Evolutionary conservation across 2,888 invertebrate species (phyloP), one percentile per base, ranked within the genome.

Genomic region (Andricus curvator): DNA sequence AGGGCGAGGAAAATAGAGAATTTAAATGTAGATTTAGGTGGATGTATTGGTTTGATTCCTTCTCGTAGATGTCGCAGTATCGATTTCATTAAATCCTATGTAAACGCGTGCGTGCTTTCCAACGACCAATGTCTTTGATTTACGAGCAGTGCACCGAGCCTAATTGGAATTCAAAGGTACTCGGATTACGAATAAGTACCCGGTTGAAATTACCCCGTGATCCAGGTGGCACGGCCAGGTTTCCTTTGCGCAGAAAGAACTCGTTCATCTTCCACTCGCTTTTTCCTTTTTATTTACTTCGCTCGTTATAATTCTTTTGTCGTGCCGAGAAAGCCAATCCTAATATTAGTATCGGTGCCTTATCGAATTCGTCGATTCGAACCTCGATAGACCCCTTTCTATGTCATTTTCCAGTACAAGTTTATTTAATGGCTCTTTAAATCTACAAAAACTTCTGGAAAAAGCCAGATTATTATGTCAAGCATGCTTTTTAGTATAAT

Each of bases 121-220:
- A 77, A 62, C 78, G 64, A 33, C 66, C 41, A 67, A 11, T 77
- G 68, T 37, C 80, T 81, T 82, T 82, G 83, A 82, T 80, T 83
- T 82, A 84, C 70, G 78, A 80, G 70, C 78, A 76, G 65, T 80
- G 62, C 68, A 48, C 68, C 48, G 48, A 66, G 48, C 83, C 86
- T 86, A 86, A 86, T 85, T 86, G 86, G 85, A 86, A 86, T 86
- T 86, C 82, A 85, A 85, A 85, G 79, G 84, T 80, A 78, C 56
- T 44, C 67, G 66, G 60, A 41, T 62, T 62, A 62, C 78, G 65
- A 78, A 41, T 65, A 78, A 64, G 48, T 78, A 78, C 78, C 65
- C 44, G 41, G 22, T 65, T 64, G 41, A 62, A 76, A 76, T 76
- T 56, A 76, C 51, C 56, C 22, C 9, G 9, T 41, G 76, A 62